Evolutionary conservation across 2,113 vertebrate genomes (phyloP).

Genomic region (Trogon surrucura): DNA sequence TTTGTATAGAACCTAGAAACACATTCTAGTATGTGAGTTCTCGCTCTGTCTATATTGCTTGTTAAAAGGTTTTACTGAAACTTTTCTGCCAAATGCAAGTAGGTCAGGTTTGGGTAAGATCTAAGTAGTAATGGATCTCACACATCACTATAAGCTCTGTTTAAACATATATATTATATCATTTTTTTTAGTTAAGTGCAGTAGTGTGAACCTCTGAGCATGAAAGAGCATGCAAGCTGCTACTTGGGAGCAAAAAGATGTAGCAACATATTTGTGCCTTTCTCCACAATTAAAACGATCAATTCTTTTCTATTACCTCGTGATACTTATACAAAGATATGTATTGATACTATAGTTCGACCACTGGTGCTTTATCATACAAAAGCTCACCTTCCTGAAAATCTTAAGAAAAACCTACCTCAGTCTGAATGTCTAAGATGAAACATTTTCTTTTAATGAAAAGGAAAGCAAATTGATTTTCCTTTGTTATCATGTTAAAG

Average conservation of each 20-base stretch:
- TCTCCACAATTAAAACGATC: not conserved
- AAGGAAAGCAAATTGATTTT: constrained; percentile 34
- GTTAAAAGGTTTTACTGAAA: not conserved
- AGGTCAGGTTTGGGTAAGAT: not conserved
- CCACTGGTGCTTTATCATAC: not conserved
- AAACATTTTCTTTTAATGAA: constrained; percentile 48
- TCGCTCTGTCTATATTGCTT: not conserved
- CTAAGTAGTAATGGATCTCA: not conserved
- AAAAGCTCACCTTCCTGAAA: not conserved
- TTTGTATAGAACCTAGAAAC: not conserved
- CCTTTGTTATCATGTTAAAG: constrained; percentile 44
- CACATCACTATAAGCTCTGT: not conserved
- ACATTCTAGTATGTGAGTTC: not conserved
- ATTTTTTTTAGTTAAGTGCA: not conserved
- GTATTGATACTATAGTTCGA: not conserved
- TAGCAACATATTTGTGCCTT: not conserved
- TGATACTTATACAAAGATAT: not conserved
- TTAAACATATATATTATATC: not conserved
- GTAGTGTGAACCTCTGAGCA: not conserved
- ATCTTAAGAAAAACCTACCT: constrained; percentile 30
- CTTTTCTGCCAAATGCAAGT: not conserved
- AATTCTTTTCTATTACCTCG: not conserved
- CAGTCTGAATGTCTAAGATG: constrained; percentile 41
- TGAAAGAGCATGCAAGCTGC: not conserved
- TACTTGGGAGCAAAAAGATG: not conserved